Evolutionary conservation across 2,888 invertebrate species (phyloP).

Genomic region (Caenorhabditis panamensis): DNA sequence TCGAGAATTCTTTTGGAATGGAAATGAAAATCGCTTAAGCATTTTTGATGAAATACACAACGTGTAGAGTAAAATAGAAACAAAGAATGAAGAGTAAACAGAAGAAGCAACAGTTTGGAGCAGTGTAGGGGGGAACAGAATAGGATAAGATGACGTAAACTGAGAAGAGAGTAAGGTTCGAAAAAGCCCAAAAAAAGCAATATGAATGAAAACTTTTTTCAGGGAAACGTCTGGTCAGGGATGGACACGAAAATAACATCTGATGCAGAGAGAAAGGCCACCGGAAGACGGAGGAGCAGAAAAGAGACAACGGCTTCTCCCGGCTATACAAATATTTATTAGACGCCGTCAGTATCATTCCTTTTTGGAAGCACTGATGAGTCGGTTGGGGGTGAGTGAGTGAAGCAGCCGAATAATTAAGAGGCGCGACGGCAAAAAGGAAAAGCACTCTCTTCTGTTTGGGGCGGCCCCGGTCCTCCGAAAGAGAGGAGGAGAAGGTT

Average conservation of each 20-base stretch:
- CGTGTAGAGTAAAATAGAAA: conserved; percentile 3
- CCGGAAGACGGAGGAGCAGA: background rate
- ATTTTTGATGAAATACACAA: conserved; percentile 34
- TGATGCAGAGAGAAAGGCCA: conserved; percentile 19
- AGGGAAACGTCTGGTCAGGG: background rate
- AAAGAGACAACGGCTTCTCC: background rate
- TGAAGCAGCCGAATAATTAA: conserved; percentile 60
- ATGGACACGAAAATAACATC: conserved; percentile 47
- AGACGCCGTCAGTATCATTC: conserved; percentile 44
- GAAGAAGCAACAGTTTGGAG: conserved; percentile 42
- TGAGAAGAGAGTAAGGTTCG: conserved; percentile 23
- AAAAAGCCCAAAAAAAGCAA: conserved; percentile 33
- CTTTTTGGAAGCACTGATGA: conserved; percentile 37
- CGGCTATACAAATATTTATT: conserved; percentile 51
- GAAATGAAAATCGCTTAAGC: conserved; percentile 38
- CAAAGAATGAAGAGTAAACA: conserved; percentile 44
- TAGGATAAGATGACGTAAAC: conserved; percentile 14
- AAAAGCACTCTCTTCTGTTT: conserved; percentile 45
- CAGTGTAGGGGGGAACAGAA: no score
- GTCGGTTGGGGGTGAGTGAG: conserved; percentile 38
- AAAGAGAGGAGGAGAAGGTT: conserved; percentile 21
- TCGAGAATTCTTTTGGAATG: background rate
- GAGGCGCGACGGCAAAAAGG: conserved; percentile 51
- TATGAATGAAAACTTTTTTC: background rate
- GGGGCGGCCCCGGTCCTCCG: conserved; percentile 7